Percentiles rank a stretch among this genome's conserved stretches.
phyloP scores from a whole-genome alignment of 1,140 invertebrate genomes.

The Meloidogyne floridensis region DNA sequence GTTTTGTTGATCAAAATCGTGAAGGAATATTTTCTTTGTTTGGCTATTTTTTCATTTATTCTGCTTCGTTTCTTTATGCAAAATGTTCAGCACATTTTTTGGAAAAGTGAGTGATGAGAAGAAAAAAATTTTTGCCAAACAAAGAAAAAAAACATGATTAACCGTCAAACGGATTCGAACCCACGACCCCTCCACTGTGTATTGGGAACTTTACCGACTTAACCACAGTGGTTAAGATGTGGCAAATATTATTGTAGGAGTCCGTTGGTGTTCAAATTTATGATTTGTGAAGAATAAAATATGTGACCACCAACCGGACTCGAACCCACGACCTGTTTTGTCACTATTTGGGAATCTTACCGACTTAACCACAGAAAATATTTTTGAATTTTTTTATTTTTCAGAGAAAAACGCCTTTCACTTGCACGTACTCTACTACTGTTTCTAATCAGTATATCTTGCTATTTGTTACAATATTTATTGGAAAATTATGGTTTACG shows the following conservation, averaged over 20 bases:
- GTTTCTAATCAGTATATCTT: constrained; percentile 25
- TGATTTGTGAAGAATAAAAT: too few species aligned
- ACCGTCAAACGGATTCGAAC: too few species aligned
- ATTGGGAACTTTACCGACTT: too few species aligned
- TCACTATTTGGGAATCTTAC: too few species aligned
- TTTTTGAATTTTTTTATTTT: constrained; percentile 1
- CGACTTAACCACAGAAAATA: background rate
- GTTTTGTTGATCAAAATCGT: constrained; percentile 79
- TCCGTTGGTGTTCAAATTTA: too few species aligned
- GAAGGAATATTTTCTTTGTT: constrained; percentile 83
- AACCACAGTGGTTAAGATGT: too few species aligned
- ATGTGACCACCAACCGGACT: too few species aligned
- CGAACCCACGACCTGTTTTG: too few species aligned
- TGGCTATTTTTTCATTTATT: constrained; percentile 81
- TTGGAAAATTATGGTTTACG: constrained; percentile 23
- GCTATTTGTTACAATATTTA: constrained; percentile 24
- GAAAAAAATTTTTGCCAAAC: background rate
- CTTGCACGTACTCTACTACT: background rate
- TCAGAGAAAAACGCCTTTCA: constrained; percentile 21
- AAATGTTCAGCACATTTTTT: constrained; percentile 21
- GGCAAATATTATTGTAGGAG: too few species aligned
- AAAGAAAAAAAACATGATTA: too few species aligned
- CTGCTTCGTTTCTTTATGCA: constrained; percentile 30
- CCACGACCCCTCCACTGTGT: too few species aligned
- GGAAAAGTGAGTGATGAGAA: background rate